Conservation (phyloP, 2,888 invertebrate genomes). For the Leptopilina drosophilae region DNA sequence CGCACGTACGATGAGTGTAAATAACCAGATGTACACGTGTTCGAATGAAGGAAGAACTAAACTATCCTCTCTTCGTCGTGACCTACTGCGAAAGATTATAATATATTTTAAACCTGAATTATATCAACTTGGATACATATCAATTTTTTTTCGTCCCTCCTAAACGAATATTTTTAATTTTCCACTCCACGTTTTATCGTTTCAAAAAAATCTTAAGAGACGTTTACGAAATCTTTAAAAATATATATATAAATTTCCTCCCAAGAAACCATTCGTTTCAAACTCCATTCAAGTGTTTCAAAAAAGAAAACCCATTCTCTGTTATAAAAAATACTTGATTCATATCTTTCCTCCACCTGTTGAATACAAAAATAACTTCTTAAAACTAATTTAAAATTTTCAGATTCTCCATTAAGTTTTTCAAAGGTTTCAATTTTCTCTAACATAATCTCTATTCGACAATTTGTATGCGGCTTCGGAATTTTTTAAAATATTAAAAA, state of each 20-base stretch:
- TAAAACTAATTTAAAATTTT: constrained; percentile 1
- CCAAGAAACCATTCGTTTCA: too few species aligned
- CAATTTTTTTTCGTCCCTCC: too few species aligned
- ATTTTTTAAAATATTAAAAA: neutral
- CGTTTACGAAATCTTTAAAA: too few species aligned
- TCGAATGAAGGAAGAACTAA: constrained; percentile 20
- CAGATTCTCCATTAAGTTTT: neutral
- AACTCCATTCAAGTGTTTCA: too few species aligned
- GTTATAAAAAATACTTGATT: too few species aligned
- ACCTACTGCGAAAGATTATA: constrained; percentile 11
- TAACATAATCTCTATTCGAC: neutral
- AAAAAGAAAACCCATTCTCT: too few species aligned
- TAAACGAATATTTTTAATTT: too few species aligned
- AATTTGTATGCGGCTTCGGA: neutral
- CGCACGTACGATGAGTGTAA: constrained; percentile 26
- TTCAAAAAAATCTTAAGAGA: too few species aligned
- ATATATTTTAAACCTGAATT: neutral
- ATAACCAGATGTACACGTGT: constrained; percentile 19
- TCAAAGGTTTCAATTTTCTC: neutral
- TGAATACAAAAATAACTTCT: too few species aligned
- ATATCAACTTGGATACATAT: neutral
- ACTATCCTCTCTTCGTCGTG: neutral
- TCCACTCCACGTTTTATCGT: too few species aligned
- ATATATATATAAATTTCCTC: too few species aligned
- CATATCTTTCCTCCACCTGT: too few species aligned